A percentile compares a stretch with the other conserved stretches of the same genome.
phyloP scores from a whole-genome alignment of 2,113 vertebrate species.

The Leucopternis melanops region DNA sequence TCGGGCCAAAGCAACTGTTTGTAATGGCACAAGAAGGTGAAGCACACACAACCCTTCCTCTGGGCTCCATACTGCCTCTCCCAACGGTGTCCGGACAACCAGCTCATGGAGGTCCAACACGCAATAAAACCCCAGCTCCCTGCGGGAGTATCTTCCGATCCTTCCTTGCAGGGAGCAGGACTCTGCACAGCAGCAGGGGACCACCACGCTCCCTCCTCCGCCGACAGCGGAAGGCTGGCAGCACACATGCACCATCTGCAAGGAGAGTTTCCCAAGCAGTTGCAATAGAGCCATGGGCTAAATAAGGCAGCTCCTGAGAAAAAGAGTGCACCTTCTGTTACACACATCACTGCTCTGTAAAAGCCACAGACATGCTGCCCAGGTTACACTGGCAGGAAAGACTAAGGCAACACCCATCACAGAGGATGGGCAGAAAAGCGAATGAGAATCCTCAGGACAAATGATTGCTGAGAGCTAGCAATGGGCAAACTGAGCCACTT shows the following conservation, averaged over 20 bases:
- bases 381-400: too few species aligned
- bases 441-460: neutral
- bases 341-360: neutral
- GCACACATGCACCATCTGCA: neutral
- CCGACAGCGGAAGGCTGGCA: neutral
- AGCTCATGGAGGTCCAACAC: neutral
- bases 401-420: neutral
- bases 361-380: neutral
- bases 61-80: neutral
- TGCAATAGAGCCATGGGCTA: neutral
- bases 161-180: neutral
- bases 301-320: neutral
- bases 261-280: neutral
- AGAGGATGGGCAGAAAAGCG: neutral
- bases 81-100: neutral
- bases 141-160: neutral
- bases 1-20: neutral
- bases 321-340: neutral
- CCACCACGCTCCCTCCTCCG: neutral
- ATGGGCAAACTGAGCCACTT: neutral
- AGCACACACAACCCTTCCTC: neutral
- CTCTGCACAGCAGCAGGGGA: neutral
- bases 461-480: neutral
- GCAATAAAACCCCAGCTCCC: neutral
- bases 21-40: neutral